Conservation (phyloP, 1,140 invertebrate species). For the Palaemon carinicauda region DNA sequence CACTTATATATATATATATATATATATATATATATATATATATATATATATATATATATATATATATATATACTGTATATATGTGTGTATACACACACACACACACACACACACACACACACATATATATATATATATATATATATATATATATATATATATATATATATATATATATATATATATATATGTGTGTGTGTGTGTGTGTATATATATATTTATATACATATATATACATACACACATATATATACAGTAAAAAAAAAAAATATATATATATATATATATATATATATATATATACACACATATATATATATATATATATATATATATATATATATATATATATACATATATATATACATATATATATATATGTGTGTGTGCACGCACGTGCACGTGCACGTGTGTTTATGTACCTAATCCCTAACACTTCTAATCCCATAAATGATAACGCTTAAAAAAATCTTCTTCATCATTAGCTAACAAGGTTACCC, state of each 20-base stretch:
- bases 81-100: not conserved
- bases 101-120: not conserved
- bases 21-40: not conserved
- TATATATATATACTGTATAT: not conserved
- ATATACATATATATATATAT: not conserved
- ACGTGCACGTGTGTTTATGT: too few relatives aligned
- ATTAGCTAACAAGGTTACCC: too few relatives aligned
- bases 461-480: too few relatives aligned
- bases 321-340: constrained; percentile 9
- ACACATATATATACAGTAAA: not conserved
- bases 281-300: constrained; percentile 2
- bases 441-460: too few relatives aligned
- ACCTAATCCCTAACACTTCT: too few relatives aligned
- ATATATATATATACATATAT: constrained; percentile 7
- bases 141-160: not conserved
- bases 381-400: too few relatives aligned
- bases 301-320: constrained; percentile 9
- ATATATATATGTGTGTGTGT: not conserved
- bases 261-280: not conserved
- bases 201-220: not conserved
- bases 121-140: not conserved
- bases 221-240: constrained; percentile 9
- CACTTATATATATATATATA: not conserved
- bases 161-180: not conserved
- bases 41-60: not conserved